Base-by-base conservation (phyloP, 2,113 vertebrate species). In the Paradoxurus hermaphroditus region DNA sequence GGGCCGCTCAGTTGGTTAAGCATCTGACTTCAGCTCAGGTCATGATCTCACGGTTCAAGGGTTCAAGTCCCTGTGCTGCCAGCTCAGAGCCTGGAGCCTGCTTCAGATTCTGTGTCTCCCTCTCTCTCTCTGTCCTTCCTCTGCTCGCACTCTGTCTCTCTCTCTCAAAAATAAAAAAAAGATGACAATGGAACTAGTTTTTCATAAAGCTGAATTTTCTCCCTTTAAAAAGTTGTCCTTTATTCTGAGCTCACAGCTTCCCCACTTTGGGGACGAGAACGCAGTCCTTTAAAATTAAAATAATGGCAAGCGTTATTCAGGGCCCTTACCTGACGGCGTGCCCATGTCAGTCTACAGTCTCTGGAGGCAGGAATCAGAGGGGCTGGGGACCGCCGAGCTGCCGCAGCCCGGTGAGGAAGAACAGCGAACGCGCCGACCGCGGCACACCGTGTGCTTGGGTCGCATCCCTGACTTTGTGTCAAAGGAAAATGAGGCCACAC, bases 401-500 rank as follows among this genome's bases (percentile, higher is more conserved):
- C 0, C 1, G 81, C 79, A 53, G 85, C 21, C 36, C 23, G 7
- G 14, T 0, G 16, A 0, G 16, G 10, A 73, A 65, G 31, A 87
- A 41, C 16, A 19, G 5, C 62, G 59, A 85, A 85, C 29, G 31
- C 94, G 56, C 7, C 21, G 13, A 81, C 31, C n/a, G 10, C 4
- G 91, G 85, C 16, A 16, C 34, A 75, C n/a, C 85, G 73, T 8
- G 88, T 29, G 63, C 63, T 23, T 15, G 63, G 59, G 78, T 0
- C 95, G 65, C 44, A 94, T 78, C 72, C 84, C 2, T 83, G 83
- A 93, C 91, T 81, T 92, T 63, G 51, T 96, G 97, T 96, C 85
- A 86, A 92, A 95, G 67, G 12, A 88, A 98, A 95, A 90, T 29
- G 44, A 97, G 59, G 70, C 91, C 92, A 67, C 72, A 62, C 65